Evolutionary conservation across 2,888 invertebrate species (phyloP), one percentile per base, ranked within the genome.

Genomic region (Ichneumon xanthorius): DNA sequence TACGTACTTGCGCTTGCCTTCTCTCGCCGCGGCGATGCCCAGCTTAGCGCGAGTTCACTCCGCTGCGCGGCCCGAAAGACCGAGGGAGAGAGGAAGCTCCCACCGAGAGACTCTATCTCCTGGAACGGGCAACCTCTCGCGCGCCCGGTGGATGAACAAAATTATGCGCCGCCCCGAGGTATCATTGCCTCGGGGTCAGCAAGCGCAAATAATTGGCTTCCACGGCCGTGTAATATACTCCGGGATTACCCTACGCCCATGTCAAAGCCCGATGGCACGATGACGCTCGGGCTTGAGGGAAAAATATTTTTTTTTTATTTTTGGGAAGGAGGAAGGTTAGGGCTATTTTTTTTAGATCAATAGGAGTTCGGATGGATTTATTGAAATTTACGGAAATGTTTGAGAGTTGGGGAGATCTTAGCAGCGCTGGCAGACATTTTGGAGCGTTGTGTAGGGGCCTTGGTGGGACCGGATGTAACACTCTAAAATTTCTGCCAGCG

Each of bases 151-250:
- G 83, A 84, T 79, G 90, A 86, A 90, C 91, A 90, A 92, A 92
- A 92, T 92, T 92, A 92, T 92, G 92, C 90, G 90, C 90, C 88
- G 92, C 91, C 90, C 88, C 88, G 87, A 92, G 92, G 92, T 92
- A 92, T 92, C 92, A 92, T 91, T 92, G 92, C 92, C 92, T 89
- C 89, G 88, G 88, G 91, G 90, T 88, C 90, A 89, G 87, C 88
- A 87, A 88, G 88, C 87, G 89, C 91, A 89, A 92, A 92, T 92
- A 92, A 92, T 92, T 92, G 92, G 90, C 91, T 91, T 92, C 90
- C 90, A 89, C 83, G 82, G 80, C 89, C 89, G 87, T 90, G 89
- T 91, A 90, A 87, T 85, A 87, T 86, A 86, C 85, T 82, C 76
- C 81, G 82, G 82, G 75, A 88, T 90, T 89, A 86, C 85, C 84